Percentiles rank a stretch among this genome's conserved stretches.
Evolutionary conservation across 2,888 invertebrate genomes (phyloP).

Genomic region (Nephrocerus scutellatus): DNA sequence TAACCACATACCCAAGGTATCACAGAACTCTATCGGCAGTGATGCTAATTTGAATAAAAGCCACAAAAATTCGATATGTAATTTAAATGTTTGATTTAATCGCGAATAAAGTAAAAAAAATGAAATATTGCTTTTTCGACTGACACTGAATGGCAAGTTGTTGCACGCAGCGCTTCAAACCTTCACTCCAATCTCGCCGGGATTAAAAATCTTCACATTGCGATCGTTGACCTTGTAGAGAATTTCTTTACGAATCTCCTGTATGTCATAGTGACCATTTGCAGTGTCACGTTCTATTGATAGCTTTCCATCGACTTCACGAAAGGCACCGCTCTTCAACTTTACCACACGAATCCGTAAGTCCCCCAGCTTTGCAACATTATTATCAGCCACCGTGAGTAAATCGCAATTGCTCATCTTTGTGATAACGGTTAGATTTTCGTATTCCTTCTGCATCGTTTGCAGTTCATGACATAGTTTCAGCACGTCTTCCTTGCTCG

Average conservation of each 20-base stretch:
- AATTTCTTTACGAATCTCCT: constrained; percentile 37
- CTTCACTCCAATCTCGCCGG: constrained; percentile 52
- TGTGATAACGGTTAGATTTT: constrained; percentile 52
- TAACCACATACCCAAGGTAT: too few relatives aligned
- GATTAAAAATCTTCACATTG: constrained; percentile 66
- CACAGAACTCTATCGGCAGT: too few relatives aligned
- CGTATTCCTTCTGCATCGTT: constrained; percentile 29
- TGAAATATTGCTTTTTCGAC: too few relatives aligned
- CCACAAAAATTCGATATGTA: too few relatives aligned
- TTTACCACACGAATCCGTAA: constrained; percentile 58
- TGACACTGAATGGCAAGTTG: too few relatives aligned
- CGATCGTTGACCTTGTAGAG: constrained; percentile 65
- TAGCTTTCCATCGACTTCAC: constrained; percentile 65
- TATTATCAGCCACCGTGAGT: constrained; percentile 54
- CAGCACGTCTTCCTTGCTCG: constrained; percentile 33
- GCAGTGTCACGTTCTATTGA: constrained; percentile 36
- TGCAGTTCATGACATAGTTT: constrained; percentile 36
- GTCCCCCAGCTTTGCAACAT: constrained; percentile 58
- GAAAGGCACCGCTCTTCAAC: constrained; percentile 64
- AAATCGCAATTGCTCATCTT: constrained; percentile 55
- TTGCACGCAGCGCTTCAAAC: too few relatives aligned
- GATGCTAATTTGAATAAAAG: too few relatives aligned
- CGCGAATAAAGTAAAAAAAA: too few relatives aligned
- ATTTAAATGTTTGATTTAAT: too few relatives aligned
- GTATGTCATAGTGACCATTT: constrained; percentile 31